phyloP scores from a whole-genome alignment of 2,888 invertebrate genomes.

The Callosobruchus maculatus region DNA sequence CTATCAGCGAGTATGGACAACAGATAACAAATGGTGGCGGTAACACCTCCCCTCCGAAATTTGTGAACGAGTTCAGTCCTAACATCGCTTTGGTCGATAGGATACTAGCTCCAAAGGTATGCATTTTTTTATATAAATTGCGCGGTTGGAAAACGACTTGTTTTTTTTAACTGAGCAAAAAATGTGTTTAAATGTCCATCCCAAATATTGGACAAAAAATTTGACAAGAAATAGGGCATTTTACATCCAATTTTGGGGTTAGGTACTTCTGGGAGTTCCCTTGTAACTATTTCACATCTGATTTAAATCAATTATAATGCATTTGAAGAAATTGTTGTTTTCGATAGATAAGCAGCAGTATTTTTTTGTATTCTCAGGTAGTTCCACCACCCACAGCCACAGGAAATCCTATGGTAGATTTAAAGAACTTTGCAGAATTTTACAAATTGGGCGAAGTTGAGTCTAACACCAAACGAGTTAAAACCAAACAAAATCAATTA shows the following conservation, averaged over 20 bases:
- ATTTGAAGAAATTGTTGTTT: too few species aligned
- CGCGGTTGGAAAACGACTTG: too few species aligned
- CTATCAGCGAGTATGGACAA: conserved; percentile 18
- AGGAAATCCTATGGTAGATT: conserved; percentile 34
- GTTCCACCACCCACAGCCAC: conserved; percentile 20
- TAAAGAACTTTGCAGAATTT: conserved; percentile 33
- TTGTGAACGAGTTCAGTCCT: neutral
- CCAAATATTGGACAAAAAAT: too few species aligned
- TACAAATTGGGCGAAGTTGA: conserved; percentile 36
- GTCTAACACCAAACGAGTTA: conserved; percentile 14
- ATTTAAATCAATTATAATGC: too few species aligned
- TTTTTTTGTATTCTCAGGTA: conserved; percentile 13
- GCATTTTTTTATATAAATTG: too few species aligned
- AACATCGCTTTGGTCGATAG: neutral
- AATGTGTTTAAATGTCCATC: too few species aligned
- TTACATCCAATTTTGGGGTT: too few species aligned
- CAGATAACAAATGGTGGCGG: neutral
- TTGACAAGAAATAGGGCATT: too few species aligned
- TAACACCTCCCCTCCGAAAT: neutral
- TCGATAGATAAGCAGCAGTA: too few species aligned
- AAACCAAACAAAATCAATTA: conserved; percentile 21
- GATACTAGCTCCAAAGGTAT: neutral
- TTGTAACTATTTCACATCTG: too few species aligned
- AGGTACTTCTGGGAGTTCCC: too few species aligned
- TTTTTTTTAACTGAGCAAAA: too few species aligned